Evolutionary conservation across 1,140 invertebrate species (phyloP), one percentile per base, ranked within the genome.

Genomic region (Lordiphosa stackelbergi): DNA sequence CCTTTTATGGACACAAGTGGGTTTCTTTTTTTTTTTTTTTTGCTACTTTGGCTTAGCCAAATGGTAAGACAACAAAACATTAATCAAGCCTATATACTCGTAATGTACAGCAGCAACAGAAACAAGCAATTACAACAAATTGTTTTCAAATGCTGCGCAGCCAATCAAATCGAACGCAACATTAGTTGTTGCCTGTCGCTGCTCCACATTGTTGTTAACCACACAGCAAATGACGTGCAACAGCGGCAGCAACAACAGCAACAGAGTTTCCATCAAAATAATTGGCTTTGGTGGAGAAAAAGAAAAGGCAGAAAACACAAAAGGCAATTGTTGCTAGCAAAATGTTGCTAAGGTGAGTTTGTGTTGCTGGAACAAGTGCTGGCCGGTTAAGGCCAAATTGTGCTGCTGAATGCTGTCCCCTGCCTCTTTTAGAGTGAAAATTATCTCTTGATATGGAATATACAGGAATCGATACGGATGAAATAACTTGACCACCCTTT

Each of bases 101-200:
- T 46, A 57, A 24, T 51, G 46, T 19, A 40, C 56, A 62, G 19
- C 12, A 53, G 12, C 57, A 52, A 38, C 45, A 56, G 55, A 47
- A 54, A 56, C 31, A 58, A 36, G 53, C 66, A 66, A 70, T 70
- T 70, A 70, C 69, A 81, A 68, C 75, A 81, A 81, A 81, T 83
- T 66, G 68, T 72, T 83, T 77, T 81, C 75, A 81, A 81, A 75
- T 61, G 68, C 73, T 53, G 47, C 58, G 40, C 69, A 73, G 57
- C 74, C 75, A 78, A 78, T 78, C 75, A 81, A 78, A 79, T 81
- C 53, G 75, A 79, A 81, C 74, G 74, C 74, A 68, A 47, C 65
- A 74, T 69, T 52, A 53, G 43, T 49, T 46, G 45, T 58, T 72
- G 57, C 53, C 60, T 70, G 53, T 54, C 70, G 51, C 66, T 79